Conservation (phyloP, 2,113 vertebrate genomes). For the Carettochelys insculpta region DNA sequence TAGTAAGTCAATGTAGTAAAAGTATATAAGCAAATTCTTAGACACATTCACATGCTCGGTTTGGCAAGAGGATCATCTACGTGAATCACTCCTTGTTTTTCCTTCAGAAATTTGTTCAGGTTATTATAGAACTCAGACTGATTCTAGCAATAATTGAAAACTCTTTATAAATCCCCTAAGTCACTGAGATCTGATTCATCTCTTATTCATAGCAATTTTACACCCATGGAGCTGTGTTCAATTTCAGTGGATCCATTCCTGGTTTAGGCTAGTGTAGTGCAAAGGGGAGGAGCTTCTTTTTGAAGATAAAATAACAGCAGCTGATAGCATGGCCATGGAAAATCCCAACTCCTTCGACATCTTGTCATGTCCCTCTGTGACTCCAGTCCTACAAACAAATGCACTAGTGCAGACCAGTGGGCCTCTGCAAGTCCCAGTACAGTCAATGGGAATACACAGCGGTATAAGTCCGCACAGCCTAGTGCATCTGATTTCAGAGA, state of each 20-base stretch:
- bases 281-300: background rate
- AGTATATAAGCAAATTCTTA: constrained; percentile 66
- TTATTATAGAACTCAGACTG: constrained; percentile 67
- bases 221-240: background rate
- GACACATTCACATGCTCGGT: constrained; percentile 30
- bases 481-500: background rate
- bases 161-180: constrained; percentile 71
- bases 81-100: constrained; percentile 73
- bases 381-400: background rate
- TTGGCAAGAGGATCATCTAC: constrained; percentile 63
- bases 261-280: background rate
- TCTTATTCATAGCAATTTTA: background rate
- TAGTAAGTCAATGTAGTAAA: constrained; percentile 70
- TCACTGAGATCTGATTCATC: constrained; percentile 22
- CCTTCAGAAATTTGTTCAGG: constrained; percentile 61
- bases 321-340: constrained; percentile 39
- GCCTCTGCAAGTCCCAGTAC: background rate
- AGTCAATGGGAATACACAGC: accelerated
- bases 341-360: constrained; percentile 9
- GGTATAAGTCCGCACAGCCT: accelerated
- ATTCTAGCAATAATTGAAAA: constrained; percentile 73
- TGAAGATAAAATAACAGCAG: constrained; percentile 25
- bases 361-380: background rate
- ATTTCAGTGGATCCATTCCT: background rate
- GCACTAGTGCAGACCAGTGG: background rate